Base-by-base conservation (phyloP, 2,888 invertebrate species). In the Apodemia duryi region DNA sequence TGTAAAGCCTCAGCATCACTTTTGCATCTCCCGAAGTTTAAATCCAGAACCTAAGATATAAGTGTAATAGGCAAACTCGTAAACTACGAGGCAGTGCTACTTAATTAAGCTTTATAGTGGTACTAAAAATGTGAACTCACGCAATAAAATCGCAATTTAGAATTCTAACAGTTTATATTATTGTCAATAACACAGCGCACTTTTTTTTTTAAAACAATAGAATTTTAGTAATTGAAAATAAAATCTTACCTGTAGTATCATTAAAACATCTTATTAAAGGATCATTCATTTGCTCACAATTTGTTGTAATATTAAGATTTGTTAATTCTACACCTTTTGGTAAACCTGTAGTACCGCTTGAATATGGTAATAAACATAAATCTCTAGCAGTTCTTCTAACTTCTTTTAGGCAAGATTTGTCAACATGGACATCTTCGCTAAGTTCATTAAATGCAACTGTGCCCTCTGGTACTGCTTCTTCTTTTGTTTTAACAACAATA, bases 291-390 rank as follows among this genome's bases (percentile, higher is more conserved):
- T 92, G 92, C 68, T 85, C 76, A 66, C 86, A 81, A 73, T 94
- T 94, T 0, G 93, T 79, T 11, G 94, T 78, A 9, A 95, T 75
- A 79, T 94, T 94, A 63, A 76, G 85, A 81, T 96, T 94, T 0
- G 95, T 92, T 0, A 96, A 75, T 74, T 94, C 92, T 0, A 96
- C 96, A 2, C 96, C 96, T 88, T 97, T 97, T 0, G 96, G 95
- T 63, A 95, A 71, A 0, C 98, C 98, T 0, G 97, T 97, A 0
- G 98, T 98, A 0, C 97, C 97, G 76, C 97, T 97, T 1, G 97
- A 97, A 86, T 96, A 97, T 0, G 97, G 97, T 68, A 97, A 75
- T 41, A 96, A 88, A 5, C 93, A 93, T 11, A 95, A 82, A 74
- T 96, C 96, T 35, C 94, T 90, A 0, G 88, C 74, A 61, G 73